phyloP scores from a whole-genome alignment of 2,113 vertebrate species.

The Alectura lathami region DNA sequence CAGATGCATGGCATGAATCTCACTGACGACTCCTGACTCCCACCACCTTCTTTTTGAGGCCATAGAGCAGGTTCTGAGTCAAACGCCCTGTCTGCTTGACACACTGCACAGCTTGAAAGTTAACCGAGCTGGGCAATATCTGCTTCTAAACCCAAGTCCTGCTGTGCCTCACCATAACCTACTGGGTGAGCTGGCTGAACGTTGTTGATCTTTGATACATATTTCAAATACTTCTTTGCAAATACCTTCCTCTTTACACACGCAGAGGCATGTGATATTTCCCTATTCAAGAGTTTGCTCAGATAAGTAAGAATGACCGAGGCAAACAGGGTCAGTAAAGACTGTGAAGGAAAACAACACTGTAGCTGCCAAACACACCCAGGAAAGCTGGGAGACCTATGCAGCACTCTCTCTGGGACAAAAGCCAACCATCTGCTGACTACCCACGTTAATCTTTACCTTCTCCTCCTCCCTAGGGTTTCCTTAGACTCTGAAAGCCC shows the following conservation, averaged over 20 bases:
- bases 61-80: background rate
- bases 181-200: slow-evolving; percentile 2
- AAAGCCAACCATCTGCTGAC: background rate
- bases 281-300: background rate
- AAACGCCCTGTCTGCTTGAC: background rate
- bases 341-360: background rate
- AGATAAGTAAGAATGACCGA: slow-evolving; percentile 24
- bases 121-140: background rate
- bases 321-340: background rate
- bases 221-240: slow-evolving; percentile 37
- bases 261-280: background rate
- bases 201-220: slow-evolving; percentile 21
- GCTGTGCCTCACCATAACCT: background rate
- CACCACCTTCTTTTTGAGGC: background rate
- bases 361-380: background rate
- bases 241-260: slow-evolving; percentile 44
- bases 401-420: background rate
- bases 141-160: background rate
- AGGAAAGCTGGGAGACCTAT: background rate
- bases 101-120: background rate
- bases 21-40: background rate
- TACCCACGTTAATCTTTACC: background rate
- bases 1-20: background rate
- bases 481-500: background rate
- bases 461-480: background rate